Evolutionary conservation across 2,888 invertebrate genomes (phyloP).

Genomic region (Caenorhabditis parvicauda): DNA sequence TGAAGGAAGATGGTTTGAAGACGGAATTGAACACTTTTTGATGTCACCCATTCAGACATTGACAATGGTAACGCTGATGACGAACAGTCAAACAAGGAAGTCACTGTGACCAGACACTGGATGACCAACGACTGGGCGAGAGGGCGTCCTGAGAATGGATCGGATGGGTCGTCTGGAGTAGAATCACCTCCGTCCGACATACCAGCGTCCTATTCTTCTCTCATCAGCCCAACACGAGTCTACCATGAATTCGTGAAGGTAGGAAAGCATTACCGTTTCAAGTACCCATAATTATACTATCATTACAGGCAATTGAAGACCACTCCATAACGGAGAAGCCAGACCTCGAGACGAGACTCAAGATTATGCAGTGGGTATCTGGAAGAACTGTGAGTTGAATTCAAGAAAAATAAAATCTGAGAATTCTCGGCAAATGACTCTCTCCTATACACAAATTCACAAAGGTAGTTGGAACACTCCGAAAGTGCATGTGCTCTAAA

Average conservation of each 20-base stretch:
- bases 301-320: slow-evolving; percentile 44
- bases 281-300: background rate
- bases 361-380: slow-evolving; percentile 51
- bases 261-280: too few species aligned
- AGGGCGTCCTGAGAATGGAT: slow-evolving; percentile 18
- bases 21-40: too few species aligned
- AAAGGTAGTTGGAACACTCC: too few species aligned
- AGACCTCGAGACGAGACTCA: slow-evolving; percentile 40
- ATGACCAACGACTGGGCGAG: slow-evolving; percentile 25
- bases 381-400: slow-evolving; percentile 25
- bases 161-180: slow-evolving; percentile 39
- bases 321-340: slow-evolving; percentile 38
- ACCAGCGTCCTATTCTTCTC: slow-evolving; percentile 41
- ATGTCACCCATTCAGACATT: too few species aligned
- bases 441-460: background rate
- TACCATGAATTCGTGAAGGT: slow-evolving; percentile 38
- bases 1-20: too few species aligned
- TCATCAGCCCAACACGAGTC: slow-evolving; percentile 28
- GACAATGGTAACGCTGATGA: slow-evolving; percentile 42
- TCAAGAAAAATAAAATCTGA: background rate
- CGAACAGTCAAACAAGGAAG: slow-evolving; percentile 24
- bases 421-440: background rate
- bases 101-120: slow-evolving; percentile 23
- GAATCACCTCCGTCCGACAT: slow-evolving; percentile 48
- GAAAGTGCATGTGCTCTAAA: too few species aligned